phyloP scores from a whole-genome alignment of 2,797 vertebrate genomes.

The Gobionotothen gibberifrons region DNA sequence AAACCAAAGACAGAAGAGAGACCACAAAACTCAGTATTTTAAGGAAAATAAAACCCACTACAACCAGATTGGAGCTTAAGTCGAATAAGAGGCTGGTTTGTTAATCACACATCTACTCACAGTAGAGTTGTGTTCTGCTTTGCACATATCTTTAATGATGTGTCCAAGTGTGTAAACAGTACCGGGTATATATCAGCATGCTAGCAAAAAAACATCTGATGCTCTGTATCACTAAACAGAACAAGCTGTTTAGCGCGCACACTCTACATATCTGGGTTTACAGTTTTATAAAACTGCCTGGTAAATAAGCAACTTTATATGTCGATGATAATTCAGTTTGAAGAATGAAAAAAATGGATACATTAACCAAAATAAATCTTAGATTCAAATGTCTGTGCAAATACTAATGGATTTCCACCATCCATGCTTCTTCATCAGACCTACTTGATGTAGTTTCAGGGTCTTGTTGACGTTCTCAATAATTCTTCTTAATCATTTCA shows the following conservation, averaged over 20 bases:
- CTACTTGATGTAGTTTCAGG: neutral
- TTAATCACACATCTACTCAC: too few relatives aligned
- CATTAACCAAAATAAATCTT: neutral
- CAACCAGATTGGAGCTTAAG: neutral
- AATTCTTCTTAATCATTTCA: neutral
- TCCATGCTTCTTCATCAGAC: neutral
- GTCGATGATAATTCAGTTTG: neutral
- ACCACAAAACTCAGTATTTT: neutral
- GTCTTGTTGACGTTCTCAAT: neutral
- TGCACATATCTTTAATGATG: too few relatives aligned
- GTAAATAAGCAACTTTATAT: neutral
- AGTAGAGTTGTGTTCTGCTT: too few relatives aligned
- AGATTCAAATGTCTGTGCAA: neutral
- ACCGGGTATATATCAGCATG: too few relatives aligned
- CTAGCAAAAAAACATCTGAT: too few relatives aligned
- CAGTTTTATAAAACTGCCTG: neutral
- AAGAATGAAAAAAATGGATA: neutral
- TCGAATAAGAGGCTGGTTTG: too few relatives aligned
- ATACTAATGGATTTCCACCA: neutral
- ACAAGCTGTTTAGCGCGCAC: neutral
- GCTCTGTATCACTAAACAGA: neutral
- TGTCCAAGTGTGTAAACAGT: too few relatives aligned
- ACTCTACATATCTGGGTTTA: neutral
- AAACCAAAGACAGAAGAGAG: too few relatives aligned
- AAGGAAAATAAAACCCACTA: neutral